Percentiles rank a stretch among this genome's conserved stretches.
Conservation (phyloP, 2,797 vertebrate species). For the Delichon dasypus region DNA sequence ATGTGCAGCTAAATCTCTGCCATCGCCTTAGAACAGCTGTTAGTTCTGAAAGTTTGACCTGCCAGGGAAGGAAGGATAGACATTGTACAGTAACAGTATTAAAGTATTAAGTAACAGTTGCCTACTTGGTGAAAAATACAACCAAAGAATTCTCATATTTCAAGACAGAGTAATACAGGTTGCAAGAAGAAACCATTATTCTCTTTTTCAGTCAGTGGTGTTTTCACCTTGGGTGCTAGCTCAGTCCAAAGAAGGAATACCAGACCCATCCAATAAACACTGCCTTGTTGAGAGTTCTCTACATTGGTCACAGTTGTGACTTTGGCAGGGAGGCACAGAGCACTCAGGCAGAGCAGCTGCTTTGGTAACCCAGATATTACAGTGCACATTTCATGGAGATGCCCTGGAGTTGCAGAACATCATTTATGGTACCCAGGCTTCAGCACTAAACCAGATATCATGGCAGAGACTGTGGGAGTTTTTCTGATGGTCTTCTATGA, state of each 20-base stretch:
- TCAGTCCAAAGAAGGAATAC: not conserved
- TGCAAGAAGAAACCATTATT: not conserved
- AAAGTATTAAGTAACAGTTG: slow-evolving; percentile 17
- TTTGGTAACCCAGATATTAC: not conserved
- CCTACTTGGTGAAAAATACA: slow-evolving; percentile 3
- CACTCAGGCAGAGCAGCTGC: not conserved
- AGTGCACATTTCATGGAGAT: not conserved
- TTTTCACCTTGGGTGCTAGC: not conserved
- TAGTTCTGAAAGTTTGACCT: slow-evolving; percentile 17
- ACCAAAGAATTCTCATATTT: not conserved
- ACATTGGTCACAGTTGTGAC: not conserved
- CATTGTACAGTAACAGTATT: not conserved
- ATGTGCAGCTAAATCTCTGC: slow-evolving; percentile 1
- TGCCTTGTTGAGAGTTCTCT: not conserved
- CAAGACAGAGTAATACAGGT: not conserved
- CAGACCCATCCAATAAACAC: not conserved
- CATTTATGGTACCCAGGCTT: not conserved
- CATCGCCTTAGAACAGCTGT: slow-evolving; percentile 29
- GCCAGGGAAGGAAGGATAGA: not conserved
- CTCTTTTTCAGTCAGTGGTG: not conserved
- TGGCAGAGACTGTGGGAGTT: not conserved
- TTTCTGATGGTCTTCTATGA: not conserved
- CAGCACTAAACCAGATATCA: not conserved
- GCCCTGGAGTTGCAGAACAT: not conserved
- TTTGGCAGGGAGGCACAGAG: not conserved